Evolutionary conservation across 2,888 invertebrate genomes (phyloP).

Genomic region (Calephelis perditalis): DNA sequence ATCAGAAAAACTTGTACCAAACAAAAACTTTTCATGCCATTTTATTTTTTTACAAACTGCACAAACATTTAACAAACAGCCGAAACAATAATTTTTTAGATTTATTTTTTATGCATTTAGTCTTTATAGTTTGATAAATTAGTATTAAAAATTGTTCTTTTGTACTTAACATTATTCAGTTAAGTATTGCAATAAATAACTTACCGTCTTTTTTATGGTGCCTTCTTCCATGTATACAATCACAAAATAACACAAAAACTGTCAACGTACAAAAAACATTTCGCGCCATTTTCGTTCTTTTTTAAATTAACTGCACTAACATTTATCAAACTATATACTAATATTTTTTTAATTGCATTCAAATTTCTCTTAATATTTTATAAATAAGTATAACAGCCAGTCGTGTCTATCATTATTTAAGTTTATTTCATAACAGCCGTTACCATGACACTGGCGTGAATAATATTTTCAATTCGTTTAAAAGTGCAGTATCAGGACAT

Average conservation of each 20-base stretch:
- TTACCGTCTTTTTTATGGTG: conserved; percentile 21
- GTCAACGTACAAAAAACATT: conserved; percentile 16
- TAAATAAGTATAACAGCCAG: conserved; percentile 7
- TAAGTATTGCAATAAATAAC: conserved; percentile 3
- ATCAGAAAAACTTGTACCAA: too few species aligned
- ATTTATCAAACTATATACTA: not conserved
- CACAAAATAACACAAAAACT: conserved; percentile 20
- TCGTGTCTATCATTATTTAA: not conserved
- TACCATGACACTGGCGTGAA: conserved; percentile 45
- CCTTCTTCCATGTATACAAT: conserved; percentile 25
- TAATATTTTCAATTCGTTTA: conserved; percentile 54
- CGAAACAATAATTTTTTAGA: too few species aligned
- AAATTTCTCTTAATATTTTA: conserved; percentile 4
- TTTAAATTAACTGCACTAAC: not conserved
- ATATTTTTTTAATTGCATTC: not conserved
- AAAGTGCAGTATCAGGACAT: conserved; percentile 54
- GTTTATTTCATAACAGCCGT: conserved; percentile 37
- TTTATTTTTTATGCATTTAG: too few species aligned
- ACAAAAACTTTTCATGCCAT: too few species aligned
- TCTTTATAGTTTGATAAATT: too few species aligned
- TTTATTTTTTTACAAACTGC: too few species aligned
- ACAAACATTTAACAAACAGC: too few species aligned
- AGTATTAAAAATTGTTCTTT: too few species aligned
- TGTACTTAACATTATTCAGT: too few species aligned
- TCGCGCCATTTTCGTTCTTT: conserved; percentile 3